Percentiles rank a stretch among this genome's conserved stretches.
Conservation (phyloP, 2,888 invertebrate genomes). For the Metopia argyrocephala region DNA sequence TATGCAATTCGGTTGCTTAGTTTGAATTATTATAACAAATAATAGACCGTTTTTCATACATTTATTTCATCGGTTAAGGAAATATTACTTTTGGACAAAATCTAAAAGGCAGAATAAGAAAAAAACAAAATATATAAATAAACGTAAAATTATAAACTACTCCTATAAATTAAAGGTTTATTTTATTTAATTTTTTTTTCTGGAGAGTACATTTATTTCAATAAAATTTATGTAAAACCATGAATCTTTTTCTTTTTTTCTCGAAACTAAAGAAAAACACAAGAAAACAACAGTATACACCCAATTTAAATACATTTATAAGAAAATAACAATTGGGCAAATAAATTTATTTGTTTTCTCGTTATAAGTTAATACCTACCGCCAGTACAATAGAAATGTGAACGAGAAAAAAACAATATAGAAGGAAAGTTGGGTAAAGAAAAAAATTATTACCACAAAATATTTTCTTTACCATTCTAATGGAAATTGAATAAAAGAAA, state of each 20-base stretch:
- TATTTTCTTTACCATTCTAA: no score
- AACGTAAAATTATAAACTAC: slow-evolving; percentile 29
- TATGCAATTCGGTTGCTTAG: neutral
- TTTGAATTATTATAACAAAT: neutral
- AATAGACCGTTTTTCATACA: neutral
- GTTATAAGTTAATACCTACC: slow-evolving; percentile 25
- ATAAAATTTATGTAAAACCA: slow-evolving; percentile 40
- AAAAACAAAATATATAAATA: neutral
- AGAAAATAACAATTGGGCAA: neutral
- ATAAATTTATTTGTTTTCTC: slow-evolving; percentile 19
- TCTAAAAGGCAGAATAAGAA: neutral
- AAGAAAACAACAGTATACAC: neutral
- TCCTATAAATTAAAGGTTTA: slow-evolving; percentile 27
- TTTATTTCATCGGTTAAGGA: neutral
- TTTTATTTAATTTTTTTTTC: slow-evolving; percentile 23
- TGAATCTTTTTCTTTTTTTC: slow-evolving; percentile 37
- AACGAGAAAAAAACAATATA: no score
- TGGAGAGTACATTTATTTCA: neutral
- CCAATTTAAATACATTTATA: slow-evolving; percentile 32
- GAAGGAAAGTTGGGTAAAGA: no score
- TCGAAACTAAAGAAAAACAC: neutral
- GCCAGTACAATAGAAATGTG: no score
- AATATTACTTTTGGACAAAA: neutral
- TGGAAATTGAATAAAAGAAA: no score
- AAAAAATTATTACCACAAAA: no score